These are phyloP conservation scores for Pachyseris speciosa DNA, from an alignment of 64 coral and sea anemone species.

Conservation along the genomic window DNA sequence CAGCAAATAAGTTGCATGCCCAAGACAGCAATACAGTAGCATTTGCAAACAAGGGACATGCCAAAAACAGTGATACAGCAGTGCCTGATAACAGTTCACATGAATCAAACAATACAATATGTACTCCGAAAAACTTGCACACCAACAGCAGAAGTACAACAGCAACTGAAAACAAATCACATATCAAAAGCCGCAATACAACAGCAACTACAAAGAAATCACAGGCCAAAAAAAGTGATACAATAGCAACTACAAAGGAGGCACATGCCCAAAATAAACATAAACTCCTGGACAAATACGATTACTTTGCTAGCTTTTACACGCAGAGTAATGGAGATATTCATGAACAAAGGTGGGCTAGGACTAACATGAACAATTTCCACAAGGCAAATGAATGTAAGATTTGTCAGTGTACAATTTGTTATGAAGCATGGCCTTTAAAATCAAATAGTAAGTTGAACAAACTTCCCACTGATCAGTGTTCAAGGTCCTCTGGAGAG, in stretches of 20 bases:
- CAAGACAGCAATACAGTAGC: no score
- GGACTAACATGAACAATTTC: no score
- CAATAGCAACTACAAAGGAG: neutral
- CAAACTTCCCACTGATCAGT: conserved; percentile 29
- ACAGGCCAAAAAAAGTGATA: conserved; percentile 24
- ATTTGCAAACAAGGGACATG: no score
- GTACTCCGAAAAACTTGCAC: conserved; percentile 32
- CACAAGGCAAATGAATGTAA: no score
- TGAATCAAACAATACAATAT: conserved; percentile 54
- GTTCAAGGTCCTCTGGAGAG: conserved; percentile 21
- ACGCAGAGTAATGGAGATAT: conserved; percentile 48
- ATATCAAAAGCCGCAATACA: conserved; percentile 21
- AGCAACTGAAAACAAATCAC: conserved; percentile 36
- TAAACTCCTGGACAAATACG: conserved; percentile 40
- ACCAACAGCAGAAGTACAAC: conserved; percentile 22
- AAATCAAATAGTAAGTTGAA: conserved; percentile 45
- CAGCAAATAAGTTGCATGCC: no score
- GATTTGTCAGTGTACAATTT: no score
- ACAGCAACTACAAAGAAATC: conserved; percentile 38
- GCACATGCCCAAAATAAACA: conserved; percentile 7
- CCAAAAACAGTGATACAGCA: no score
- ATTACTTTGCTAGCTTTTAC: conserved; percentile 35
- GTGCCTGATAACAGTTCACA: conserved; percentile 33
- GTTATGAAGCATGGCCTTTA: no score
- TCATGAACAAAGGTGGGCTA: conserved; percentile 42